These are phyloP conservation scores for Pycnomerus fuliginosus DNA, from an alignment of 2,888 invertebrate genomes.

Conservation along the genomic window DNA sequence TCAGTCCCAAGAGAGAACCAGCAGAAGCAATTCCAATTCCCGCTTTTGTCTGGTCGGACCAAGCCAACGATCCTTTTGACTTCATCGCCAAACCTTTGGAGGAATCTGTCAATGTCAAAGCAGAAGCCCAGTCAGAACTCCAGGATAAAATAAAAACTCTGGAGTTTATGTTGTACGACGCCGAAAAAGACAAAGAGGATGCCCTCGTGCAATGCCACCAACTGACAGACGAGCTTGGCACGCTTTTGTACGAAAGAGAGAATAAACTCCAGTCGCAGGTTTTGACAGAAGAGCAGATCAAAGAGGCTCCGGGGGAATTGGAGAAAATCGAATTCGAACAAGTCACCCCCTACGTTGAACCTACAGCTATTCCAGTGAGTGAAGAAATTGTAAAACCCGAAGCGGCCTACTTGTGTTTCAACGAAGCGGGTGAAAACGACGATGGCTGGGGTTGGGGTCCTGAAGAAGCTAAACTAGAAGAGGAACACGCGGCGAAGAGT, in stretches of 20 bases:
- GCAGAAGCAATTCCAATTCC: constrained; percentile 15
- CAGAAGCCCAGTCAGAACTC: constrained; percentile 39
- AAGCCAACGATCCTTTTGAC: constrained; percentile 31
- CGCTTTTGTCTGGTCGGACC: constrained; percentile 36
- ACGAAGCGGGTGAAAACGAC: constrained; percentile 49
- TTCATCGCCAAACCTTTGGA: constrained; percentile 10
- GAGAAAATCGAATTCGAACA: constrained; percentile 19
- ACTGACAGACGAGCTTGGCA: constrained; percentile 47
- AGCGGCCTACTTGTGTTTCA: constrained; percentile 41
- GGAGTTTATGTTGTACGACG: constrained; percentile 49
- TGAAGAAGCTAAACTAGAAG: constrained; percentile 57
- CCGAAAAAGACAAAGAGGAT: constrained; percentile 50
- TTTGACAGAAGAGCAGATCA: constrained; percentile 13
- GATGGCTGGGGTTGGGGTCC: constrained; percentile 65
- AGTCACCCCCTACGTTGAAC: constrained; percentile 8
- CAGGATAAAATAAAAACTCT: constrained; percentile 48
- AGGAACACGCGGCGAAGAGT: constrained; percentile 49
- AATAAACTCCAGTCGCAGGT: constrained; percentile 27
- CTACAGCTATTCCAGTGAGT: constrained; percentile 25
- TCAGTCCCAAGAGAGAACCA: not conserved
- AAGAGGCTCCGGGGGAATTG: constrained; percentile 8
- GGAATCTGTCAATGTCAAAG: not conserved
- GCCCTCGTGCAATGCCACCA: constrained; percentile 46
- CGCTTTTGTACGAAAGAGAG: constrained; percentile 37
- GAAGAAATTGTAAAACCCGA: constrained; percentile 39